Base-by-base conservation (phyloP, 2,888 invertebrate genomes). In the Tuta absoluta region DNA sequence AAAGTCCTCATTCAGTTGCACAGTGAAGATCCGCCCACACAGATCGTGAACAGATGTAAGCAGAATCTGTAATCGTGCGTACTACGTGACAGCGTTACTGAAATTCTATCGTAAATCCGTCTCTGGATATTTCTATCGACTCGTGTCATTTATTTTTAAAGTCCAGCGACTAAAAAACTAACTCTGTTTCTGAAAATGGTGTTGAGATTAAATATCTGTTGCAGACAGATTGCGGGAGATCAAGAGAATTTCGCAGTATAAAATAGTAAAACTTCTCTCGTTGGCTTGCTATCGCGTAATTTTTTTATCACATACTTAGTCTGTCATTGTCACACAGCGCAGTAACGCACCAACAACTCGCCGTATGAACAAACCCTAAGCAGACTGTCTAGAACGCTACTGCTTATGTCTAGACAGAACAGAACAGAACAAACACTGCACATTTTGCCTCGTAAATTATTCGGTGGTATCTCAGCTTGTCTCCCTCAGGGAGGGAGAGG, bases 371-470 rank as follows among this genome's bases (percentile, higher is more conserved):
- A 17, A n/a, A n/a, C n/a, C 5, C 51, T 2, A 21, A 19, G 10
- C 17, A 24, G 24, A n/a, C 17, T 33, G 14, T 5, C 56, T 28
- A n/a, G 28, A 56, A 56, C 48, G 17, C 48, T 48, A 48, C 23
- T 51, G 23, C 51, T 51, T 23, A 51, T 10, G 51, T 51, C 24
- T 33, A 56, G 56, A 56, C 56, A 56, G 56, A 56, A 33, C 33
- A 33, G 33, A 28, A 24, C 56, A 28, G 28, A 2, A n/a, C 28
- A 17, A 56, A 56, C 56, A 33, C 33, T 28, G 33, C 10, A 24
- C 56, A 53, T 12, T n/a, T 33, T 33, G 56, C 33, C 56, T 56
- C 1, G 33, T 56, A 56, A 56, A 56, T 56, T 56, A 56, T 56
- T 56, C 28, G 28, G 11, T 3, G 14, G 24, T 10, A 24, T 56